A percentile compares a stretch with the other conserved stretches of the same genome.
Evolutionary conservation across 2,888 invertebrate genomes (phyloP).

Genomic region (Parelbella ahira): DNA sequence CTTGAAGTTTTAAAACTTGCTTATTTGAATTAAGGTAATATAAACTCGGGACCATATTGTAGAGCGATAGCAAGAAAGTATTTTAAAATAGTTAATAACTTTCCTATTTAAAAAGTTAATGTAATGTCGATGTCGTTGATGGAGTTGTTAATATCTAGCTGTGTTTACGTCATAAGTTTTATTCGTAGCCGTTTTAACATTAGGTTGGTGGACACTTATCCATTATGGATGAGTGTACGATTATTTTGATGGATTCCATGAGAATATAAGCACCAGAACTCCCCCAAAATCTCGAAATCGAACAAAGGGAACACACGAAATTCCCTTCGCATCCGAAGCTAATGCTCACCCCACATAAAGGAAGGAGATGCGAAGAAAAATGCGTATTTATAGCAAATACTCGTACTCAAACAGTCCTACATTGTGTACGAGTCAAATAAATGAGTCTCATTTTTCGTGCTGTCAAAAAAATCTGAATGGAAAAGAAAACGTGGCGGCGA

Average conservation of each 20-base stretch:
- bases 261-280: conserved; percentile 72
- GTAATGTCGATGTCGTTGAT: too few species aligned
- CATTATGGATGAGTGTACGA: conserved; percentile 72
- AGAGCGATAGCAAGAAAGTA: too few species aligned
- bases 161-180: too few species aligned
- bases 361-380: conserved; percentile 79
- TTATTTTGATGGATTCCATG: conserved; percentile 77
- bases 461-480: conserved; percentile 82
- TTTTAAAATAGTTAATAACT: too few species aligned
- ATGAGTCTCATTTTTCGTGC: conserved; percentile 80
- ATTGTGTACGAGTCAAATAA: conserved; percentile 82
- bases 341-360: conserved; percentile 74
- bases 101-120: too few species aligned
- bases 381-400: conserved; percentile 82
- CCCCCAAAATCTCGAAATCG: conserved; percentile 77
- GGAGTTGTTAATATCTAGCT: too few species aligned
- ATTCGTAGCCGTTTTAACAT: conserved; percentile 4
- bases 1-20: conserved; percentile 22
- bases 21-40: conserved; percentile 11
- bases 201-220: conserved; percentile 66
- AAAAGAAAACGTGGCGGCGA: conserved; percentile 75
- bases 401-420: conserved; percentile 81
- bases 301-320: conserved; percentile 76
- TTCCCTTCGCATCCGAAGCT: conserved; percentile 70
- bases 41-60: too few species aligned